Evolutionary conservation across 1,140 invertebrate genomes (phyloP).

Genomic region (Condylostylus longicornis): DNA sequence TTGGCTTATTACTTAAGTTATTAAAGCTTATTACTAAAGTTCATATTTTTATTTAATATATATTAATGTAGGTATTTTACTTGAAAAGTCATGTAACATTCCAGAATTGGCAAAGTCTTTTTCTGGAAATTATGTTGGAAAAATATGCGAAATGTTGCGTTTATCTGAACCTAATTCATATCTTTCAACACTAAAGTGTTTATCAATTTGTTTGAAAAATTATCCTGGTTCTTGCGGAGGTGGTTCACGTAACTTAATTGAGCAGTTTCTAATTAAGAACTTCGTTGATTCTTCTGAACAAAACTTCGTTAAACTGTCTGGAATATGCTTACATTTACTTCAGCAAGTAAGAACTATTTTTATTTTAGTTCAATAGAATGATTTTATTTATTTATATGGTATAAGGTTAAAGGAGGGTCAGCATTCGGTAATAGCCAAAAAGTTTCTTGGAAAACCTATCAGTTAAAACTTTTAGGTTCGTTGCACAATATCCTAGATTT

Average conservation of each 20-base stretch:
- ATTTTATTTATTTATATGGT: neutral
- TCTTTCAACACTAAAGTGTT: constrained; percentile 3
- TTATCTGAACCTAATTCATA: neutral
- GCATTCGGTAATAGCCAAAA: constrained; percentile 3
- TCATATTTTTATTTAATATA: too few relatives aligned
- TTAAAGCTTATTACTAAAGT: too few relatives aligned
- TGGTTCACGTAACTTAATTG: constrained; percentile 1
- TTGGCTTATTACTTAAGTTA: too few relatives aligned
- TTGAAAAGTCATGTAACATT: constrained; percentile 1
- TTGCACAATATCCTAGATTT: constrained; percentile 5
- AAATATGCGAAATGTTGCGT: constrained; percentile 6
- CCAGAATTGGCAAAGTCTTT: constrained; percentile 8
- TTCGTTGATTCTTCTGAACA: constrained; percentile 4
- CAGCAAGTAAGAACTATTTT: constrained; percentile 6
- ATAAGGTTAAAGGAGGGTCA: constrained; percentile 2
- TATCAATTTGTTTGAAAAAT: constrained; percentile 4
- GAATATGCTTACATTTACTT: constrained; percentile 7
- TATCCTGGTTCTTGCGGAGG: constrained; percentile 6
- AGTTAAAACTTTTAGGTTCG: constrained; percentile 6
- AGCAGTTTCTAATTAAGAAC: constrained; percentile 5
- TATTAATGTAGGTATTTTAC: constrained; percentile 1
- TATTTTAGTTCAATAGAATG: neutral
- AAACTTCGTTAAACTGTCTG: neutral
- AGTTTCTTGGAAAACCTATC: constrained; percentile 7
- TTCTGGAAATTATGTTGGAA: constrained; percentile 4